Percentiles rank a stretch among this genome's conserved stretches.
phyloP scores from a whole-genome alignment of 2,888 invertebrate species.

The Amphipyra berbera region DNA sequence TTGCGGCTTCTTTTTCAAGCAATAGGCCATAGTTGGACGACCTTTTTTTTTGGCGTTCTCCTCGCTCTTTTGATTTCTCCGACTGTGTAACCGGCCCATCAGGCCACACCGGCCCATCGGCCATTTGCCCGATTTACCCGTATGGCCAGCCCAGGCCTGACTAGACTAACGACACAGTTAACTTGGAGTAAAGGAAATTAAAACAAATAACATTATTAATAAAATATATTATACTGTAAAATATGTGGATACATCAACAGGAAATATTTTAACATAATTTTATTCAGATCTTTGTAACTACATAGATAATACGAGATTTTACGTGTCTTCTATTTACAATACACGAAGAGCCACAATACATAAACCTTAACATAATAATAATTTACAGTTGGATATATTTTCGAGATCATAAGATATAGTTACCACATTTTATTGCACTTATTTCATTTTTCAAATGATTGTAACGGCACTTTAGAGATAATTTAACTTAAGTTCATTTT shows the following conservation, averaged over 20 bases:
- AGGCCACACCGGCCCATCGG: no score
- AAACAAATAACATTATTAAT: conserved; percentile 37
- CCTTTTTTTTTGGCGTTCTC: no score
- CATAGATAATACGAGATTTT: conserved; percentile 44
- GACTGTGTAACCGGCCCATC: no score
- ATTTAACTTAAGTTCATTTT: conserved; percentile 36
- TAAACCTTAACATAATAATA: conserved; percentile 55
- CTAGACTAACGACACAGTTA: no score
- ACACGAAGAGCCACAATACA: conserved; percentile 48
- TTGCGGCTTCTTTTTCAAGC: no score
- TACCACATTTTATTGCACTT: conserved; percentile 53
- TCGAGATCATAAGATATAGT: conserved; percentile 66
- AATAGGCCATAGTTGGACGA: no score
- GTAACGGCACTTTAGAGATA: conserved; percentile 47
- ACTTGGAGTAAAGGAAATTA: conserved; percentile 18
- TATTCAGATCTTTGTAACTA: conserved; percentile 51
- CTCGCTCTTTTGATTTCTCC: no score
- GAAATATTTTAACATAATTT: conserved; percentile 44
- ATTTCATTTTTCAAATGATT: conserved; percentile 64
- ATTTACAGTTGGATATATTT: conserved; percentile 54
- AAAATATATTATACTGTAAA: conserved; percentile 54
- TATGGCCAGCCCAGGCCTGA: no score
- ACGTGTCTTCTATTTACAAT: conserved; percentile 40
- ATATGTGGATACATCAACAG: conserved; percentile 52
- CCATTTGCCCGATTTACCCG: no score